phyloP scores from a whole-genome alignment of 2,797 vertebrate genomes.

The Centropyge bicolor region DNA sequence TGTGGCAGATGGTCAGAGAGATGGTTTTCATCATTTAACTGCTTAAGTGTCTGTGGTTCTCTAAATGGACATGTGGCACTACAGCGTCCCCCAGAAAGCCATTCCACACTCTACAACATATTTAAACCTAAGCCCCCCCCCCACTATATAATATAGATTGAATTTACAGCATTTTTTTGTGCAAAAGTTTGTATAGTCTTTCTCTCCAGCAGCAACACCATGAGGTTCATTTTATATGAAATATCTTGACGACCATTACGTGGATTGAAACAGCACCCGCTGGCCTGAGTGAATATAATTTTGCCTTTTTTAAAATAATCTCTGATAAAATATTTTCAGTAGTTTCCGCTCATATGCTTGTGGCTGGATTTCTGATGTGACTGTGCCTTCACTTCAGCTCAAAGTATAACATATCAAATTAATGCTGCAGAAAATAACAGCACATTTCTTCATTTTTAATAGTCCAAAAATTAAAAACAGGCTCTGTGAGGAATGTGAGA shows the following conservation, averaged over 20 bases:
- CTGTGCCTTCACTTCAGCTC: neutral
- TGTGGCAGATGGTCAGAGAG: conserved; percentile 70
- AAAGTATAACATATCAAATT: neutral
- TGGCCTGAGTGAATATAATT: neutral
- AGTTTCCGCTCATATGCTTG: no score
- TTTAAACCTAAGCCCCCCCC: no score
- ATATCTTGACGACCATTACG: neutral
- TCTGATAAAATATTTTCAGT: neutral
- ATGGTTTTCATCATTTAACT: conserved; percentile 58
- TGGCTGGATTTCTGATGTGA: no score
- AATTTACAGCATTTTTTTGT: neutral
- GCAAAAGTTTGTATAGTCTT: neutral
- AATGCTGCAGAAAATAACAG: neutral
- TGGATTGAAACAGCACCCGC: no score
- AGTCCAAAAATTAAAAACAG: neutral
- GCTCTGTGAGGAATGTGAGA: neutral
- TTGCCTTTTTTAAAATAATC: neutral
- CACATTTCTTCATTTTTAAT: neutral
- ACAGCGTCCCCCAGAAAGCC: conserved; percentile 21
- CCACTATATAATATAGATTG: neutral
- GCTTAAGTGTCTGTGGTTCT: conserved; percentile 47
- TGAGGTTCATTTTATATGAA: neutral
- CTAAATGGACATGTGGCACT: conserved; percentile 41
- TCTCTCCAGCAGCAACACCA: neutral
- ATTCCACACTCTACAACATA: conserved; percentile 16